Percentiles rank a stretch among this genome's conserved stretches.
Conservation (phyloP, 2,797 vertebrate genomes). For the Sparus aurata region DNA sequence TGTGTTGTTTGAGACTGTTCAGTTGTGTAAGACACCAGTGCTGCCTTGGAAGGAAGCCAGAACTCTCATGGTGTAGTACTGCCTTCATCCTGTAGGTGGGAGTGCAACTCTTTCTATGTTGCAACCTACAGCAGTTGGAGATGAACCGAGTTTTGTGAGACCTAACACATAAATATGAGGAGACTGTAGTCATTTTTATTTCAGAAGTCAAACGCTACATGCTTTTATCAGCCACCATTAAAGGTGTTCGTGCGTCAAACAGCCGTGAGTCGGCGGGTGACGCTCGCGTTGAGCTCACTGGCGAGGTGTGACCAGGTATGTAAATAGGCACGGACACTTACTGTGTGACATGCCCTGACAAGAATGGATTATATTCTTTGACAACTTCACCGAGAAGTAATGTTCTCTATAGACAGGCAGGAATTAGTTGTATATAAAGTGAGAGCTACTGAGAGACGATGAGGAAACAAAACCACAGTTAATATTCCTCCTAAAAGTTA, state of each 20-base stretch:
- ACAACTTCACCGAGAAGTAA: constrained; percentile 38
- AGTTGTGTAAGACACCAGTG: constrained; percentile 13
- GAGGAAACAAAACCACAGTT: constrained; percentile 1
- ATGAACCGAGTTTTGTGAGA: constrained; percentile 11
- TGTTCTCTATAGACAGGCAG: constrained; percentile 19
- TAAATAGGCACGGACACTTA: constrained; percentile 68
- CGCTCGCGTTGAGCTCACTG: constrained; percentile 27
- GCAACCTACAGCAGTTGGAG: not conserved
- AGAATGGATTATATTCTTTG: constrained; percentile 59
- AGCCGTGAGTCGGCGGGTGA: constrained; percentile 28
- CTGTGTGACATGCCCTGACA: constrained; percentile 61
- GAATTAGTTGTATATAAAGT: not conserved
- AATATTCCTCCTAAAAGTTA: constrained; percentile 1
- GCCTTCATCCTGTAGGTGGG: constrained; percentile 74
- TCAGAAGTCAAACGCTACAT: constrained; percentile 34
- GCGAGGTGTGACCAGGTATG: constrained; percentile 66
- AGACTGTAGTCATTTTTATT: constrained; percentile 32
- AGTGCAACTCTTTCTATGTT: constrained; percentile 57
- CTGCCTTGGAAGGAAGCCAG: not conserved
- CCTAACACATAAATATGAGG: constrained; percentile 11
- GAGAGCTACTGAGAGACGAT: not conserved
- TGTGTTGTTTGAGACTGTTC: not conserved
- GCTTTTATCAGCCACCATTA: constrained; percentile 49
- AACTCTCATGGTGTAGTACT: constrained; percentile 34
- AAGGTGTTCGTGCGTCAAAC: constrained; percentile 26